phyloP scores from a whole-genome alignment of 2,888 invertebrate species.

The Actias luna region DNA sequence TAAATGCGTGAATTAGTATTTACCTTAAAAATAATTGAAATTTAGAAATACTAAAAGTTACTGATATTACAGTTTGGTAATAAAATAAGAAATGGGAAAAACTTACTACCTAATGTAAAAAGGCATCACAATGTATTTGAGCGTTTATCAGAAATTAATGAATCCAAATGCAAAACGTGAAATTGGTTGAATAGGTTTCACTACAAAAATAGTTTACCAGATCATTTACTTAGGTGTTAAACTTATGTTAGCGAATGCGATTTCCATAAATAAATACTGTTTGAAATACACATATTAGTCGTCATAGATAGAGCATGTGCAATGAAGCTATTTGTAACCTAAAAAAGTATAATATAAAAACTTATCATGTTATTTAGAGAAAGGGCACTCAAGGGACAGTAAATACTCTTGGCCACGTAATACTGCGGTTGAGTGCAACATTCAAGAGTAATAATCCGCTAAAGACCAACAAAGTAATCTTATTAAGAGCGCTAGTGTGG shows the following conservation, averaged over 20 bases:
- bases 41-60: too few relatives aligned
- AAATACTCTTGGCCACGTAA: neutral
- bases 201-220: too few relatives aligned
- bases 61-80: too few relatives aligned
- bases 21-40: too few relatives aligned
- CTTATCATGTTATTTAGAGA: neutral
- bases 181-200: too few relatives aligned
- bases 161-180: neutral
- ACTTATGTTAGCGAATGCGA: neutral
- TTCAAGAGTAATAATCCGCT: neutral
- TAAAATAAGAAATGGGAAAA: too few relatives aligned
- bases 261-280: neutral
- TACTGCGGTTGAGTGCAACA: neutral
- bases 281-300: neutral
- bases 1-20: too few relatives aligned
- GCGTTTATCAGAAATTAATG: too few relatives aligned
- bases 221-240: too few relatives aligned
- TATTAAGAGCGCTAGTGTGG: neutral
- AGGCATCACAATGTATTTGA: too few relatives aligned
- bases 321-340: neutral
- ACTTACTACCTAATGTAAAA: too few relatives aligned
- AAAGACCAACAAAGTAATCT: conserved; percentile 1
- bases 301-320: neutral
- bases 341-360: neutral
- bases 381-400: neutral